Evolutionary conservation across 2,113 vertebrate species (phyloP).

Genomic region (Solea senegalensis): DNA sequence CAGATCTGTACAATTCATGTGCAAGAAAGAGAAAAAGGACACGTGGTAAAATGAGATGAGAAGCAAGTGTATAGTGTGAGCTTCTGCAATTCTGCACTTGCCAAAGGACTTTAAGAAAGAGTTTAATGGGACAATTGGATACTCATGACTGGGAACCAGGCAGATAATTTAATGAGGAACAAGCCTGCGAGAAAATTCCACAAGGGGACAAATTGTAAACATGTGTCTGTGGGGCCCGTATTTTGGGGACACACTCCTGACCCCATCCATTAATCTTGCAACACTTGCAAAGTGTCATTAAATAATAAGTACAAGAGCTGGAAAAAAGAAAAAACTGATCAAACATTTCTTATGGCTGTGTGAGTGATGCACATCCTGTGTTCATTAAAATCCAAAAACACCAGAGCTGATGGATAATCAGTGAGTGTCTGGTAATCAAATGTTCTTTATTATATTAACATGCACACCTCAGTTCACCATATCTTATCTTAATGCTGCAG

Average conservation of each 20-base stretch:
- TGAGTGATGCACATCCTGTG: conserved; percentile 50
- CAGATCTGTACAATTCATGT: background rate
- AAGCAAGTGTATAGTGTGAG: conserved; percentile 18
- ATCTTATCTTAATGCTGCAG: conserved; percentile 38
- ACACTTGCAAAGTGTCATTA: conserved; percentile 60
- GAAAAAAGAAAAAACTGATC: conserved; percentile 39
- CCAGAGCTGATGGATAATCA: conserved; percentile 51
- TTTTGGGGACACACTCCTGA: conserved; percentile 50
- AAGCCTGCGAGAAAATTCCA: conserved; percentile 74
- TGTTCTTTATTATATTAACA: conserved; percentile 40
- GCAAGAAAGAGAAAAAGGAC: conserved; percentile 13
- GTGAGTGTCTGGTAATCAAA: conserved; percentile 40
- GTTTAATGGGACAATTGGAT: conserved; percentile 69
- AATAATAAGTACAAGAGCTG: conserved; percentile 59
- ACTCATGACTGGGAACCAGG: conserved; percentile 73
- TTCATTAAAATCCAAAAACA: conserved; percentile 58
- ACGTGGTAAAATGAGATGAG: conserved; percentile 9
- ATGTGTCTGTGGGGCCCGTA: conserved; percentile 71
- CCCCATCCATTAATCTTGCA: conserved; percentile 42
- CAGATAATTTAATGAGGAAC: conserved; percentile 78
- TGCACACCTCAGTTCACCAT: conserved; percentile 53
- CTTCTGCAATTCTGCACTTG: conserved; percentile 65
- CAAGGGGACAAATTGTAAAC: conserved; percentile 78
- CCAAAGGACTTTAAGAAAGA: conserved; percentile 57
- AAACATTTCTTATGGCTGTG: conserved; percentile 54